phyloP scores from a whole-genome alignment of 2,888 invertebrate genomes.

The Synergus itoensis region DNA sequence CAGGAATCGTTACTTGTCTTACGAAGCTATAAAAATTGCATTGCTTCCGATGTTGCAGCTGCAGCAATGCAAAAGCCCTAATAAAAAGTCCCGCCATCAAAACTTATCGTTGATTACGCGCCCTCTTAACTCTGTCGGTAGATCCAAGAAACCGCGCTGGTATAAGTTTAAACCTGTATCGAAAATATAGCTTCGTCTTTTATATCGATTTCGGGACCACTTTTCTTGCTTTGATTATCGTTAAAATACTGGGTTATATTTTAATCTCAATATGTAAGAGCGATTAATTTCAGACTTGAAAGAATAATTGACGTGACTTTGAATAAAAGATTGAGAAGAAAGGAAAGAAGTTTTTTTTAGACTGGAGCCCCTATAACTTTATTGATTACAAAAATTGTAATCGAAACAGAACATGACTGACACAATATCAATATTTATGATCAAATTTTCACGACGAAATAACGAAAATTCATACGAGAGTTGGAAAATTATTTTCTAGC shows the following conservation, averaged over 20 bases:
- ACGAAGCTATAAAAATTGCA: slow-evolving; percentile 2
- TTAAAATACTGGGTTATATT: not conserved
- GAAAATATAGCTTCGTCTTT: not conserved
- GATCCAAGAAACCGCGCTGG: not conserved
- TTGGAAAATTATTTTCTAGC: not conserved
- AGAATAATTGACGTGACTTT: too few species aligned
- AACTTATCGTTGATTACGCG: slow-evolving; percentile 14
- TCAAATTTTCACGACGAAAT: not conserved
- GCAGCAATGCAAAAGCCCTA: not conserved
- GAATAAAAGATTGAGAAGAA: too few species aligned
- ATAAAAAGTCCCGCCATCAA: slow-evolving; percentile 1
- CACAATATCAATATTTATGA: slow-evolving; percentile 7
- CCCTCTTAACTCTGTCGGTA: not conserved
- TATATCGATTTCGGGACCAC: not conserved
- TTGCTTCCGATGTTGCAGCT: not conserved
- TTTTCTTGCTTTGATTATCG: not conserved
- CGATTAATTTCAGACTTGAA: not conserved
- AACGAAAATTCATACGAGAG: not conserved
- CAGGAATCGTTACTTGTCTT: not conserved
- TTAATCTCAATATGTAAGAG: not conserved
- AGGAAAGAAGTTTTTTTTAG: too few species aligned
- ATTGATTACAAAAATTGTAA: not conserved
- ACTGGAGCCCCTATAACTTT: slow-evolving; percentile 1
- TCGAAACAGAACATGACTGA: not conserved
- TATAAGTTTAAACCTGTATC: not conserved